Base-by-base conservation (phyloP, 2,888 invertebrate genomes). In the Salticus scenicus region DNA sequence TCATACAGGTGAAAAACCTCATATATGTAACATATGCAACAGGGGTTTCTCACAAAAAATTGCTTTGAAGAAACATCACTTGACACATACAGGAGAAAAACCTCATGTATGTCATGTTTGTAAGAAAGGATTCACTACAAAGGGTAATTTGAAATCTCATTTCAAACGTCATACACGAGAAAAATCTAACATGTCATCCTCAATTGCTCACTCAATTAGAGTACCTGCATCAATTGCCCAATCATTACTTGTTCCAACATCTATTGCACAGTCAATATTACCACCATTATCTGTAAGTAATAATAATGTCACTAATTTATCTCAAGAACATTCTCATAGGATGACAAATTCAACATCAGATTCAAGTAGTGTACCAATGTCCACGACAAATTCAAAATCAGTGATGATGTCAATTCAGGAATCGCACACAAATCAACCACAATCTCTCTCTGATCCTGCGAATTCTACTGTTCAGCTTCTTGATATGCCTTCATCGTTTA, bases 21-120 rank as follows among this genome's bases (percentile, higher is more conserved):
- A 84, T 31, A 73, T 84, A 0, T 84, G 84, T 37, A 41, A 66
- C 7, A 78, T 78, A 17, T 84, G 84, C 42, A 78, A 72, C 28
- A 57, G 75, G 0, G 84, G 75, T 0, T 84, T 84, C 51, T 77
- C 84, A 0, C 84, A 84, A 37, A 84, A 77, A 57, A 76, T 77
- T 24, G 84, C 78, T 47, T 37, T 84, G 8, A 78, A 77, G 42
- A 84, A 78, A 30, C 84, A 84, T 51, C 75, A 75, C 20, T 57
- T 86, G 20, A 86, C 86, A 12, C 86, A 86, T 47, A 86, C 86
- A 8, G 80, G 80, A 7, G 86, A 86, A 41, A 79, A 80, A 24
- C 86, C 86, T 7, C 86, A 86, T 31, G 71, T 86, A 57, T 86
- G 86, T 27, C 70, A 74, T 42, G 69, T 86, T 1, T 86, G 86